Percentiles rank a stretch among this genome's conserved stretches.
Evolutionary conservation across 2,888 invertebrate genomes (phyloP).

Genomic region (Sphinx pinastri): DNA sequence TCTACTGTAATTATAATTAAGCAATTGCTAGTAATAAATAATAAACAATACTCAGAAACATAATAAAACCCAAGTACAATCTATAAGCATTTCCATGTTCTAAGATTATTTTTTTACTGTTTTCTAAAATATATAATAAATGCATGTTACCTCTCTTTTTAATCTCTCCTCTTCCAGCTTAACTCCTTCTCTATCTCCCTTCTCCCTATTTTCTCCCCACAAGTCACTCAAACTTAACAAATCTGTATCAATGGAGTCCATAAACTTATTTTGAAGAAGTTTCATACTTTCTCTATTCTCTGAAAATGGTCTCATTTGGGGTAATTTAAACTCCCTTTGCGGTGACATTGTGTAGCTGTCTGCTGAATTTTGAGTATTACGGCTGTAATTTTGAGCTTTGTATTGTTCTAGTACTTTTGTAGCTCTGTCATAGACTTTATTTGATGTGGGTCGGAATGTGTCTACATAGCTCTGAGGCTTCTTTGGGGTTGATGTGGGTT

Average conservation of each 20-base stretch:
- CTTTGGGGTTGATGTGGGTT: constrained; percentile 77
- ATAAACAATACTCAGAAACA: too few relatives aligned
- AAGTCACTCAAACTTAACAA: constrained; percentile 85
- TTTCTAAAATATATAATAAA: background rate
- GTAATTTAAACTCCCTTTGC: constrained; percentile 70
- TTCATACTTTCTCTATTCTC: constrained; percentile 58
- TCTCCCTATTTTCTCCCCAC: constrained; percentile 82
- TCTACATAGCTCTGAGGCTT: constrained; percentile 45
- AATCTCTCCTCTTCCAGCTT: constrained; percentile 90
- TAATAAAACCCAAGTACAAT: too few relatives aligned
- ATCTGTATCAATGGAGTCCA: constrained; percentile 75
- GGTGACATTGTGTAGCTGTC: constrained; percentile 56
- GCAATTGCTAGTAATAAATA: too few relatives aligned
- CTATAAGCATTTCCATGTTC: too few relatives aligned
- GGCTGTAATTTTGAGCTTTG: constrained; percentile 56
- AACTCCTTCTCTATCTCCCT: constrained; percentile 62
- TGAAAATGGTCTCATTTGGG: constrained; percentile 70
- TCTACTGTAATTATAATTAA: too few relatives aligned
- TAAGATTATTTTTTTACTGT: too few relatives aligned
- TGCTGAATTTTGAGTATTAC: constrained; percentile 52
- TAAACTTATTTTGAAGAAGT: constrained; percentile 54
- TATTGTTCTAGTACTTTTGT: constrained; percentile 76
- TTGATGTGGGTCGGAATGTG: constrained; percentile 69
- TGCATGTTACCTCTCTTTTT: constrained; percentile 86
- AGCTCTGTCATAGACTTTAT: constrained; percentile 74